Base-by-base conservation (phyloP, 1,140 invertebrate species). In the Halesus radiatus region DNA sequence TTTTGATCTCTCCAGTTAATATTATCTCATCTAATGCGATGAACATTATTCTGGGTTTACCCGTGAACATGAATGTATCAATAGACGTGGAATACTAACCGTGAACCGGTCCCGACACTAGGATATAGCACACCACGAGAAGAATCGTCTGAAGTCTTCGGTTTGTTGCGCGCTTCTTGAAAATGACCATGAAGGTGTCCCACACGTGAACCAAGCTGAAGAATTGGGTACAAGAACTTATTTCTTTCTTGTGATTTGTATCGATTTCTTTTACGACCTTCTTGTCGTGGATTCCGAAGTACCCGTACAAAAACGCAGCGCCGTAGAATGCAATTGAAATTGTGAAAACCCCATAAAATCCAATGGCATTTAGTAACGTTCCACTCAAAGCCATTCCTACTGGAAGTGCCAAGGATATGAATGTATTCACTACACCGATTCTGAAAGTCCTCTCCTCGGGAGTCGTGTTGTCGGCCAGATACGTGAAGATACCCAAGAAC, bases 401-500 rank as follows among this genome's bases (percentile, higher is more conserved):
- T 0, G 95, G 95, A 75, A 95, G 92, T 58, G 94, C 95, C 66
- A 96, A 87, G 0, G 94, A 95, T 83, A 95, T 93, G 84, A 95
- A 95, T 3, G 95, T 91, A 87, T 95, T 97, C 76, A 96, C 93
- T 45, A 97, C 93, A 16, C 95, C 95, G 78, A 97, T 95, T 73
- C 96, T 86, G 16, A 95, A 89, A 0, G 96, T 97, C 79, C 96
- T 92, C 78, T 93, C 94, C 86, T 95, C 93, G 62, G 94, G 91
- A 13, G 93, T 93, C 0, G 96, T 96, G 15, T 96, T 93, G 85
- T 97, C 96, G 1, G 93, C 95, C 58, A 98, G 94, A 84, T 97
- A 97, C 85, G 96, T 97, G 86, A 97, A 97, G 29, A 95, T 93
- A 13, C 94, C 95, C 93, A 97, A 96, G 81, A 97, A 93, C 92